Conservation (phyloP, 2,797 vertebrate species). For the Carcharodon carcharias region DNA sequence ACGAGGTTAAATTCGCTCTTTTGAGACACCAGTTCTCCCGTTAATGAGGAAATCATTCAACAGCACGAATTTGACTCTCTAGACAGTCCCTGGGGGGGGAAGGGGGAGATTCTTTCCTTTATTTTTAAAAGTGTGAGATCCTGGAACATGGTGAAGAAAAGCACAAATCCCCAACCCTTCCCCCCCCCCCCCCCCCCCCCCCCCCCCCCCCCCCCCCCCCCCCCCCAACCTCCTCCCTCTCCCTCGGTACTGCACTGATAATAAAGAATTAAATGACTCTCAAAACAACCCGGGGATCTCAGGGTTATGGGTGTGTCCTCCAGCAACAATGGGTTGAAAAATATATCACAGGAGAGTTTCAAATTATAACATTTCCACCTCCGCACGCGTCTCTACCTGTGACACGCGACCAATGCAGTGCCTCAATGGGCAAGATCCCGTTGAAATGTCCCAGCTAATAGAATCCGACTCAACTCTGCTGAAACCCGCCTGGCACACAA, state of each 20-base stretch:
- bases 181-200: background rate
- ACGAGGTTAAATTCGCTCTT: background rate
- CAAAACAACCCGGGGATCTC: background rate
- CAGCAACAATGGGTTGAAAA: background rate
- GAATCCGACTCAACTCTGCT: background rate
- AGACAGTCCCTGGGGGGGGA: background rate
- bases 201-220: background rate
- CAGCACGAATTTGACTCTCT: background rate
- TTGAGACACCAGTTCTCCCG: background rate
- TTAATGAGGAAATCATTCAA: slow-evolving; percentile 1
- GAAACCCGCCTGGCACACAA: background rate
- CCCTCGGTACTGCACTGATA: too few species aligned
- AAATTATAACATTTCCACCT: slow-evolving; percentile 21
- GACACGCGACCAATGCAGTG: background rate
- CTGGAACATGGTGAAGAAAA: background rate
- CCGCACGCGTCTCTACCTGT: background rate
- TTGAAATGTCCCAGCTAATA: background rate
- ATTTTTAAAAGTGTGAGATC: slow-evolving; percentile 1
- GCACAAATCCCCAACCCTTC: background rate
- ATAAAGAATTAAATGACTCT: background rate
- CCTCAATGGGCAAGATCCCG: background rate
- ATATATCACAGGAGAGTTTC: background rate
- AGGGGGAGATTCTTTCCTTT: background rate
- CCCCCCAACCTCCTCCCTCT: background rate
- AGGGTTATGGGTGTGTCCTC: background rate